Conservation (phyloP, 2,888 invertebrate species). For the Acrobasis repandana region DNA sequence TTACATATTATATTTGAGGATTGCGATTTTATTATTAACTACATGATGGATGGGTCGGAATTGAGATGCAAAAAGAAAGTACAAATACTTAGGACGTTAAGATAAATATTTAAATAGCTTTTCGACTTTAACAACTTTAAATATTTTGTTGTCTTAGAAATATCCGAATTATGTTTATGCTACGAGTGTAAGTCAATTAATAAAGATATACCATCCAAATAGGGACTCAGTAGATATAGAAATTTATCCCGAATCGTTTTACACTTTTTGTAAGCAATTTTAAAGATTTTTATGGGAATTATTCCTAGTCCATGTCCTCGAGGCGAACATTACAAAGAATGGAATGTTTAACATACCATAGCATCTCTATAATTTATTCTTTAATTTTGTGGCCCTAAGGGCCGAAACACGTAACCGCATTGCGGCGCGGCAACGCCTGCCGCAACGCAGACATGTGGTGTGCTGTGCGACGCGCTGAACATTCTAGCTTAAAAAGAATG, state of each 20-base stretch:
- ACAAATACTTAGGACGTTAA: neutral
- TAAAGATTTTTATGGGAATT: neutral
- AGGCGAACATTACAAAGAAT: neutral
- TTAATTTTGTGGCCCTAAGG: neutral
- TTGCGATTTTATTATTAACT: constrained; percentile 16
- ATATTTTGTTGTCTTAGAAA: too few relatives aligned
- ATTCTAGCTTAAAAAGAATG: too few relatives aligned
- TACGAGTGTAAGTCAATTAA: too few relatives aligned
- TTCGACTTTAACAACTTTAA: too few relatives aligned
- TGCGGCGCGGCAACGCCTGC: too few relatives aligned
- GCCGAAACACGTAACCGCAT: too few relatives aligned
- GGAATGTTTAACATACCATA: neutral
- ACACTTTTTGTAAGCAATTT: neutral
- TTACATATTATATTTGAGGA: constrained; percentile 11
- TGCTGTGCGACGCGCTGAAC: too few relatives aligned
- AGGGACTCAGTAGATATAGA: neutral
- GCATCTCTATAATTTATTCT: neutral
- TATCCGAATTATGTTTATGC: too few relatives aligned
- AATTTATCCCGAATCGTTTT: neutral
- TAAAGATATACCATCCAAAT: too few relatives aligned
- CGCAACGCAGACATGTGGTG: too few relatives aligned
- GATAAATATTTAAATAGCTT: too few relatives aligned
- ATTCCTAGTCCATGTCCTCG: neutral
- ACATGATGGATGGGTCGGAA: neutral
- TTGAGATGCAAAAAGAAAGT: neutral